Evolutionary conservation across 2,113 vertebrate genomes (phyloP), one percentile per base, ranked within the genome.

Genomic region (Daboia siamensis): DNA sequence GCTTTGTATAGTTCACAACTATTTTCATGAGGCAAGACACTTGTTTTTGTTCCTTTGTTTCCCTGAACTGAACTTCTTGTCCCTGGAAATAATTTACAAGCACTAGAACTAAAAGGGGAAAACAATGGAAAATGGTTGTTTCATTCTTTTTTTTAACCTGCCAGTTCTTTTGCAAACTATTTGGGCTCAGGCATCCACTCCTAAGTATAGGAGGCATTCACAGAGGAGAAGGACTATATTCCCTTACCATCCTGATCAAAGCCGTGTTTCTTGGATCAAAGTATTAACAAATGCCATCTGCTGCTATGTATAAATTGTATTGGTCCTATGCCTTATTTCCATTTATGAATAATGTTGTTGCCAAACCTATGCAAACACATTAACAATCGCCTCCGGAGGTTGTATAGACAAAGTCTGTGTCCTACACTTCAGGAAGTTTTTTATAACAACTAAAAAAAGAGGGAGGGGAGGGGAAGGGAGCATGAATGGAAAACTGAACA

Each of bases 61-160:
- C 48, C n/a, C 57, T n/a, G 57, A 64, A 52, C 52, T n/a, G 74
- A 80, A 87, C 56, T 33, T 57, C 4, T 57, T 85, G 55, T 87
- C 90, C 84, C 90, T 91, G 90, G 56, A 91, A 91, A 64, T 52
- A 61, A 91, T 91, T 87, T 91, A 61, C 46, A 64, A 39, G 56
- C 21, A 51, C 90, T 64, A 12, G 20, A 39, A 86, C 86, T 59
- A 91, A 52, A 64, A 52, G 54, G 56, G 26, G 84, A 85, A 64
- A 33, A 91, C 57, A 69, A 87, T 69, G 86, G 86, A 69, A 91
- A 87, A 91, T 87, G 91, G 39, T 87, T 87, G 3, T 48, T 87
- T 21, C 61, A n/a, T 86, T 39, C 57, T 88, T 87, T 87, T 13
- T 33, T 59, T 39, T 13, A 51, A 61, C 51, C 29, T 55, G 21